Conservation (phyloP, 2,797 vertebrate species). For the Adrianichthys oophorus region DNA sequence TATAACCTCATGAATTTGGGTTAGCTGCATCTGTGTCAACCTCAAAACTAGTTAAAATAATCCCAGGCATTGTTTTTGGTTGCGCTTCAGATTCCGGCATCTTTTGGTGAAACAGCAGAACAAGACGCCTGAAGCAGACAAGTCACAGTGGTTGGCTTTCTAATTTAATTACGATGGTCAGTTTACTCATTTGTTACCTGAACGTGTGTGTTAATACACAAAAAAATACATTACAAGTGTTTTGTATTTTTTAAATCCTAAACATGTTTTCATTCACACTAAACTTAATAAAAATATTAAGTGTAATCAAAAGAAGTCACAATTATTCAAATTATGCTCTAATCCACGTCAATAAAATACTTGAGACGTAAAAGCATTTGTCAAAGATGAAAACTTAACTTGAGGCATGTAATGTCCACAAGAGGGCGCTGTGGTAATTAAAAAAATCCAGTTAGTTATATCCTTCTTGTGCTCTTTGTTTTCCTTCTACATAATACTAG, state of each 20-base stretch:
- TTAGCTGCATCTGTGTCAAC: slow-evolving; percentile 65
- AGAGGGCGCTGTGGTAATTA: neutral
- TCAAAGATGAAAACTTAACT: too few species aligned
- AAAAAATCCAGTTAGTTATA: too few species aligned
- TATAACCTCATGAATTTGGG: slow-evolving; percentile 72
- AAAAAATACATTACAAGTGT: neutral
- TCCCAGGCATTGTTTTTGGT: slow-evolving; percentile 41
- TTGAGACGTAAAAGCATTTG: too few species aligned
- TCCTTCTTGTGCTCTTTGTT: too few species aligned
- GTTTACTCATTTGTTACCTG: neutral
- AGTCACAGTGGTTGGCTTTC: neutral
- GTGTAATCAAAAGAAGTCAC: too few species aligned
- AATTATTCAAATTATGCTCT: too few species aligned
- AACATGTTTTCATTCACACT: neutral
- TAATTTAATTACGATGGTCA: neutral
- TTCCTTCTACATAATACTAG: too few species aligned
- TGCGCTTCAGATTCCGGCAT: slow-evolving; percentile 31
- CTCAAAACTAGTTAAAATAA: slow-evolving; percentile 62
- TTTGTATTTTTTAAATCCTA: neutral
- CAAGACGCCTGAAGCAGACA: neutral
- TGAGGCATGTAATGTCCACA: neutral
- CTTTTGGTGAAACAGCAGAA: slow-evolving; percentile 11
- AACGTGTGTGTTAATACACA: neutral
- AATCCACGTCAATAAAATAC: too few species aligned
- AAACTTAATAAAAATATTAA: too few species aligned